phyloP scores from a whole-genome alignment of 2,888 invertebrate genomes.

The Chalcis sispes region DNA sequence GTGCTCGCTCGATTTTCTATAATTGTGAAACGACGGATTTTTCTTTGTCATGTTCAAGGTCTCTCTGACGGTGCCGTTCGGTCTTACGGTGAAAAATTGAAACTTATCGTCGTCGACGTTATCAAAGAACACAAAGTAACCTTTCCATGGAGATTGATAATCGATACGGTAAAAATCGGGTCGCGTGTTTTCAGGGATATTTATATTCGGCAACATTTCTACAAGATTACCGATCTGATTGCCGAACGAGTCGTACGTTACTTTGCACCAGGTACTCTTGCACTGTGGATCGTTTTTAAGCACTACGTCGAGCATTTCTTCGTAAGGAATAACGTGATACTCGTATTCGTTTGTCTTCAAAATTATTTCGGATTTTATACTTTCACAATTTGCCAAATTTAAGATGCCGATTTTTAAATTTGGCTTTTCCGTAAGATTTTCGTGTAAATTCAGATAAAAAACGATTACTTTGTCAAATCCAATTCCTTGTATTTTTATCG shows the following conservation, averaged over 20 bases:
- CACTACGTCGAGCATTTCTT: background rate
- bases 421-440: background rate
- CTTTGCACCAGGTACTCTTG: background rate
- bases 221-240: background rate
- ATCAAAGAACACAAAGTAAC: background rate
- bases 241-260: background rate
- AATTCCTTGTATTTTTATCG: background rate
- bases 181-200: background rate
- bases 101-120: background rate
- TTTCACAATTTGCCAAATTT: background rate
- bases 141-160: background rate
- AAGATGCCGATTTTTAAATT: background rate
- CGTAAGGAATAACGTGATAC: background rate
- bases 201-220: background rate
- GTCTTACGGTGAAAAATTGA: background rate
- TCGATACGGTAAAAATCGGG: background rate
- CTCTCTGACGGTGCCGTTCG: background rate
- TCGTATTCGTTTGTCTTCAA: background rate
- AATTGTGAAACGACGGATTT: background rate
- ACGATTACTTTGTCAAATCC: background rate
- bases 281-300: background rate
- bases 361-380: background rate
- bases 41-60: background rate
- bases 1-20: background rate
- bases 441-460: background rate